Evolutionary conservation across 2,797 vertebrate species (phyloP).

Genomic region (Rhynchonycteris naso): DNA sequence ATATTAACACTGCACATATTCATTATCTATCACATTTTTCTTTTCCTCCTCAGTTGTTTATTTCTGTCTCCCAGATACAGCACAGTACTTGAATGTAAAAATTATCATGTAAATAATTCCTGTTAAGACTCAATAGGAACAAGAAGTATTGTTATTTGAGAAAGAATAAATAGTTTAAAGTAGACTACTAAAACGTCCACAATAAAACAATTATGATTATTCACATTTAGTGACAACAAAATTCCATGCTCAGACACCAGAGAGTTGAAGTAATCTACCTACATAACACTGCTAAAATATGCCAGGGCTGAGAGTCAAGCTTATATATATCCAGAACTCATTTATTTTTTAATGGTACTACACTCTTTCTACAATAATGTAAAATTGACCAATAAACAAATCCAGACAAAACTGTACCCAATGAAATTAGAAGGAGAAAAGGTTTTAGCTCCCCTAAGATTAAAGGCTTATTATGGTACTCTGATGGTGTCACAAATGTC

Average conservation of each 20-base stretch:
- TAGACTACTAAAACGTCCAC: not conserved
- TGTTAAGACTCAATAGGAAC: not conserved
- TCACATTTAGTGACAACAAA: not conserved
- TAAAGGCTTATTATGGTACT: not conserved
- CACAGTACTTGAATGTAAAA: not conserved
- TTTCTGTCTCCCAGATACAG: not conserved
- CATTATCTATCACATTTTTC: not conserved
- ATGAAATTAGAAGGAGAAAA: not conserved
- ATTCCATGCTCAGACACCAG: too few relatives aligned
- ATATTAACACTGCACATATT: not conserved
- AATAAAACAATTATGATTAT: not conserved
- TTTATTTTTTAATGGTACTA: not conserved
- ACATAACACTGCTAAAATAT: not conserved
- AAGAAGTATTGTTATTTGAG: not conserved
- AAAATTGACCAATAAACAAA: not conserved
- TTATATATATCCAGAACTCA: not conserved
- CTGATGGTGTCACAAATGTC: not conserved
- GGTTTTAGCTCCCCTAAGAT: not conserved
- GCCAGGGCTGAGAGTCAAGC: not conserved
- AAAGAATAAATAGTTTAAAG: not conserved
- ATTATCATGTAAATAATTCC: not conserved
- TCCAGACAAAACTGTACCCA: not conserved
- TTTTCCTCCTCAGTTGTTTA: not conserved
- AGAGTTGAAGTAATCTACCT: not conserved
- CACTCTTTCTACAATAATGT: not conserved